These are phyloP conservation scores for Hermatobates lingyangjiaoensis DNA, from an alignment of 1,140 invertebrate species.

Conservation along the genomic window DNA sequence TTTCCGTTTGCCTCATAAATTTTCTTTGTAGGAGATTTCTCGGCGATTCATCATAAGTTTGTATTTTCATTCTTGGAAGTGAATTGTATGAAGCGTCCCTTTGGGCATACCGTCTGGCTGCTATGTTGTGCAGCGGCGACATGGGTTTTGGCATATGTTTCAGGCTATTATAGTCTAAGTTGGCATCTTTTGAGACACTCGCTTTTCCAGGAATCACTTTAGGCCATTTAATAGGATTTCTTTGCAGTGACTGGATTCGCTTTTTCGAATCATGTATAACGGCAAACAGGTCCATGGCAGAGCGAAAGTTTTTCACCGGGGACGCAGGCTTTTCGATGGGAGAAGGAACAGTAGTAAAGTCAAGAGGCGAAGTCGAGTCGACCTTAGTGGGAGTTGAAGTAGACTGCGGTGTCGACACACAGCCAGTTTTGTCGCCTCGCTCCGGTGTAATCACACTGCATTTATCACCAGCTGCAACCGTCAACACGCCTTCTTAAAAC, in stretches of 20 bases:
- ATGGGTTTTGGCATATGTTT: conserved; percentile 9
- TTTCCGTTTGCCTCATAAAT: conserved; percentile 1
- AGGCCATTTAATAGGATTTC: conserved; percentile 11
- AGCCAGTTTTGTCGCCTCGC: too few relatives aligned
- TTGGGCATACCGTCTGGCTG: conserved; percentile 1
- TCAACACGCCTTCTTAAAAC: too few relatives aligned
- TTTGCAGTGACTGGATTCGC: conserved; percentile 37
- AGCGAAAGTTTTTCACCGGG: conserved; percentile 36
- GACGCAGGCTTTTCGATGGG: conserved; percentile 22
- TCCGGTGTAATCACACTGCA: too few relatives aligned
- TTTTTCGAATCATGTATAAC: conserved; percentile 60
- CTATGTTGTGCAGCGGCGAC: conserved; percentile 8
- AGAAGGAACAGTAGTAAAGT: conserved; percentile 13
- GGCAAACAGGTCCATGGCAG: conserved; percentile 52
- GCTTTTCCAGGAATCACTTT: conserved; percentile 14
- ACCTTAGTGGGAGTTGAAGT: conserved; percentile 17
- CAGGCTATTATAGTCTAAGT: not conserved
- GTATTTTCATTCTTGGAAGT: conserved; percentile 8
- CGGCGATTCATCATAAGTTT: conserved; percentile 11
- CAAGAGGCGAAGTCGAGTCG: conserved; percentile 5
- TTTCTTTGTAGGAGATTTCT: conserved; percentile 10
- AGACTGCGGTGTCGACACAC: too few relatives aligned
- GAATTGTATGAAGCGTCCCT: conserved; percentile 5
- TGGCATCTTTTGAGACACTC: too few relatives aligned
- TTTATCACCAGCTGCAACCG: too few relatives aligned